Percentiles rank a stretch among this genome's conserved stretches.
Evolutionary conservation across 1,140 invertebrate genomes (phyloP).

Genomic region (Lepidurus apus): DNA sequence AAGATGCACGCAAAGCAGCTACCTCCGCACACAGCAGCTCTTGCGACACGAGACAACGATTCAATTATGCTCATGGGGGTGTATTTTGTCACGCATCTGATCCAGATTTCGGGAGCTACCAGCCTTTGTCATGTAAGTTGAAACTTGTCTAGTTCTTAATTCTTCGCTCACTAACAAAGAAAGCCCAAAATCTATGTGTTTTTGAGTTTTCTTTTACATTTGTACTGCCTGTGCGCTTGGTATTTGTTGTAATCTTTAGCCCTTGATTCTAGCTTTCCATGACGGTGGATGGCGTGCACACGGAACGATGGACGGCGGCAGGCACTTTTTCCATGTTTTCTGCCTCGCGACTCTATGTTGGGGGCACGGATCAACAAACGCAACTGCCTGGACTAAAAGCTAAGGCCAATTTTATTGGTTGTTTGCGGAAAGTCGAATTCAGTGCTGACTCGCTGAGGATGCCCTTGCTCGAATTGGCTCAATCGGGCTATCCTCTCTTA

Average conservation of each 20-base stretch:
- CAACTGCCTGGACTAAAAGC: slow-evolving; percentile 74
- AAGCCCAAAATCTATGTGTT: too few species aligned
- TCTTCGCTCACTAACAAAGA: not conserved
- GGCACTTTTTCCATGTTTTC: slow-evolving; percentile 86
- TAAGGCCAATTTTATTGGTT: slow-evolving; percentile 88
- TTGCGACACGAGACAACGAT: slow-evolving; percentile 10
- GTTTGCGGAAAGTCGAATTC: slow-evolving; percentile 90
- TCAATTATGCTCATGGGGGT: slow-evolving; percentile 4
- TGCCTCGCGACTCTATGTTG: slow-evolving; percentile 78
- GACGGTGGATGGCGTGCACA: slow-evolving; percentile 84
- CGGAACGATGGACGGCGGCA: slow-evolving; percentile 82
- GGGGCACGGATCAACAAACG: slow-evolving; percentile 75
- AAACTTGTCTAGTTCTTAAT: not conserved
- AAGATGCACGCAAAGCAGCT: not conserved
- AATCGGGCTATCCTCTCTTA: slow-evolving; percentile 75
- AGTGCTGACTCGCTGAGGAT: slow-evolving; percentile 78
- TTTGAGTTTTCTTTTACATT: too few species aligned
- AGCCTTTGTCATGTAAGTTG: slow-evolving; percentile 80
- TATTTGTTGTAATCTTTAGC: not conserved
- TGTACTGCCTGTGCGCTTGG: too few species aligned
- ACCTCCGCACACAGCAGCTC: not conserved
- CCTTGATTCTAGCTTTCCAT: slow-evolving; percentile 70
- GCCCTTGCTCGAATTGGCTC: slow-evolving; percentile 81
- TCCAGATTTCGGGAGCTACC: slow-evolving; percentile 74
- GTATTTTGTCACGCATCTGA: slow-evolving; percentile 40